Evolutionary conservation across 2,113 vertebrate genomes (phyloP).

Genomic region (Osmerus eperlanus): DNA sequence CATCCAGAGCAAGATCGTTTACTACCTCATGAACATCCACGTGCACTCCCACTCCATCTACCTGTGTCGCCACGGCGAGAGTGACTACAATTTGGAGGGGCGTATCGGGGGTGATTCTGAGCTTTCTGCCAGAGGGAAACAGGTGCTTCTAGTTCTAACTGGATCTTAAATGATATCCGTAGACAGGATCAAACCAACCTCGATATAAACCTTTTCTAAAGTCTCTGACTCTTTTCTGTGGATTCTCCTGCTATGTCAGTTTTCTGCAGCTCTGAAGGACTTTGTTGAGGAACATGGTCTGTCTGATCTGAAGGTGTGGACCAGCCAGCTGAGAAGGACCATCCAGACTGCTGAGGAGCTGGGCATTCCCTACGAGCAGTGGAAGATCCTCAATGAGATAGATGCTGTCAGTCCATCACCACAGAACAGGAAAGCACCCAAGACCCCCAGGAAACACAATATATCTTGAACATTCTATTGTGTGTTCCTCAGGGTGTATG

Average conservation of each 20-base stretch:
- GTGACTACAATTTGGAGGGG: slow-evolving; percentile 81
- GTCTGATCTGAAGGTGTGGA: slow-evolving; percentile 93
- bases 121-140: slow-evolving; percentile 80
- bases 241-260: slow-evolving; percentile 64
- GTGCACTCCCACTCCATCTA: slow-evolving; percentile 95
- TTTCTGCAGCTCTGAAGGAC: slow-evolving; percentile 75
- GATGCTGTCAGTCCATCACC: slow-evolving; percentile 80
- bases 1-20: slow-evolving; percentile 98
- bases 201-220: no score
- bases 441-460: no score
- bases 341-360: slow-evolving; percentile 93
- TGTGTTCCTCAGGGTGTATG: slow-evolving; percentile 82
- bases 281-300: slow-evolving; percentile 87
- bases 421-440: no score
- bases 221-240: not conserved
- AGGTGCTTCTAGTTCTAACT: slow-evolving; percentile 67
- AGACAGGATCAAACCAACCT: no score
- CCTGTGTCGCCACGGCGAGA: slow-evolving; percentile 94
- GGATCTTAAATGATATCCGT: no score
- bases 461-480: not conserved
- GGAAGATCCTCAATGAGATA: slow-evolving; percentile 97
- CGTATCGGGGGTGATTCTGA: slow-evolving; percentile 91
- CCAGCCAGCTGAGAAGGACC: slow-evolving; percentile 91
- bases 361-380: slow-evolving; percentile 90
- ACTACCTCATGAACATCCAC: slow-evolving; percentile 98